Percentiles rank a stretch among this genome's conserved stretches.
These are phyloP conservation scores for Haliclystus octoradiatus DNA, from an alignment of 30 jellyfish, hydroid and myxozoan species.

Conservation along the genomic window DNA sequence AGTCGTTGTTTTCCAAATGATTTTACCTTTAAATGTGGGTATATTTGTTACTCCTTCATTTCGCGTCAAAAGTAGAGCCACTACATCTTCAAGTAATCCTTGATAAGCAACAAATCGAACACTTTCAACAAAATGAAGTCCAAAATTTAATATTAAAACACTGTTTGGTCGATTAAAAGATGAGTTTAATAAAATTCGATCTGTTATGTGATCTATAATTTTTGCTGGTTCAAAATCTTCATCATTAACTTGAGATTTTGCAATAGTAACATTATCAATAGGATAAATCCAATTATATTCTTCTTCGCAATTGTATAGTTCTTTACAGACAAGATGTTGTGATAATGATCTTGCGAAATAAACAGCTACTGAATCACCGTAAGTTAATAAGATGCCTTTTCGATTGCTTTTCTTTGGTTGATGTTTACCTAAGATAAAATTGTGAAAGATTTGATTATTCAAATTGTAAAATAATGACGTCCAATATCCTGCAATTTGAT, in stretches of 20 bases:
- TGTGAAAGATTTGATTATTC: too few species aligned
- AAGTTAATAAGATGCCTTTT: constrained; percentile 32
- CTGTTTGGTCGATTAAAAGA: constrained; percentile 5
- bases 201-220: constrained; percentile 14
- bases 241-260: constrained; percentile 26
- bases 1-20: constrained; percentile 60
- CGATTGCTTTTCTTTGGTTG: background rate
- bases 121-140: constrained; percentile 67
- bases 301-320: constrained; percentile 12
- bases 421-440: background rate
- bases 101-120: constrained; percentile 29
- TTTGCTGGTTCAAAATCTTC: constrained; percentile 18
- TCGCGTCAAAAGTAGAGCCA: constrained; percentile 1
- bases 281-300: constrained; percentile 46
- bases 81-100: constrained; percentile 15
- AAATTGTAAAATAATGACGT: too few species aligned
- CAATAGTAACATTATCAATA: constrained; percentile 10
- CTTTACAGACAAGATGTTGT: constrained; percentile 21
- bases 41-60: background rate
- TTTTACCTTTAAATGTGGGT: constrained; percentile 11
- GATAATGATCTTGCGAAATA: constrained; percentile 37
- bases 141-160: constrained; percentile 42
- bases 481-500: too few species aligned
- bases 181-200: background rate
- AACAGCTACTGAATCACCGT: constrained; percentile 56